phyloP scores from a whole-genome alignment of 2,797 vertebrate species.

The Potorous gilbertii region DNA sequence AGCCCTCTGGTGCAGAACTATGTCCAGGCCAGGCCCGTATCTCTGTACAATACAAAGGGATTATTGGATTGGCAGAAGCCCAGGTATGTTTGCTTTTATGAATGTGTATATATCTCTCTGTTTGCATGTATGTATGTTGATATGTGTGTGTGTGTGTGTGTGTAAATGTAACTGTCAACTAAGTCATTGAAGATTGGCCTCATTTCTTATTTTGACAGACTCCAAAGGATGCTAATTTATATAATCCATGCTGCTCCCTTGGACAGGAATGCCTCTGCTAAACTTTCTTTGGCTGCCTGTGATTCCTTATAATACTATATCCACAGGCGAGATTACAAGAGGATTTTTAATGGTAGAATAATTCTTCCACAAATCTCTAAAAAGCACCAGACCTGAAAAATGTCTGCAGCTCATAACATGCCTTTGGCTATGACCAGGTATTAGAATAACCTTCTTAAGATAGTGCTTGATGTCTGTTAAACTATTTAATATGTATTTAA shows the following conservation, averaged over 20 bases:
- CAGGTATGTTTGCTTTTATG: neutral
- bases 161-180: neutral
- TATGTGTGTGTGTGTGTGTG: rapidly evolving
- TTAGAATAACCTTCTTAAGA: neutral
- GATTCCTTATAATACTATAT: neutral
- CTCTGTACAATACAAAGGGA: neutral
- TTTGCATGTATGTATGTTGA: neutral
- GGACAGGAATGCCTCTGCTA: neutral
- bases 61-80: neutral
- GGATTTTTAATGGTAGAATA: neutral
- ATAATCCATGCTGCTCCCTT: neutral
- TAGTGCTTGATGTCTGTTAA: neutral
- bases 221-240: neutral
- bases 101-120: neutral
- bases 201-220: neutral
- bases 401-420: neutral
- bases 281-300: neutral
- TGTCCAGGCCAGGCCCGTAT: neutral
- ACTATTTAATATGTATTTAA: neutral
- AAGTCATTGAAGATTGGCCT: neutral
- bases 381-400: neutral
- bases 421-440: neutral
- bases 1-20: neutral
- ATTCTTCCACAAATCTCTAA: neutral
- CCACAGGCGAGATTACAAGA: neutral